phyloP scores from a whole-genome alignment of 2,113 vertebrate genomes.

The Connochaetes taurinus region DNA sequence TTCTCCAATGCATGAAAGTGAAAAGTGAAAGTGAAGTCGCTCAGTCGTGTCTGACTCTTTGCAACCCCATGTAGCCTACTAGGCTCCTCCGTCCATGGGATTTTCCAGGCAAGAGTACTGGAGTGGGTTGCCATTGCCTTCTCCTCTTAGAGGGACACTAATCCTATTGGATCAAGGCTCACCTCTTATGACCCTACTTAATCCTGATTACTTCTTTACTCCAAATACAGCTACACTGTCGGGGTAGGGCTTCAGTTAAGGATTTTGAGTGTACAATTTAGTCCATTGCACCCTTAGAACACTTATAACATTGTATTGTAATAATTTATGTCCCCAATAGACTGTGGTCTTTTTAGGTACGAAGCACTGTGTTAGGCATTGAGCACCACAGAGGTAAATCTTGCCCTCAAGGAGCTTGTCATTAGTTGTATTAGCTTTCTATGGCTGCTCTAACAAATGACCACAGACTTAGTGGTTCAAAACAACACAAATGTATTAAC shows the following conservation, averaged over 20 bases:
- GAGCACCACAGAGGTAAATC: background rate
- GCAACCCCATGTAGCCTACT: too few species aligned
- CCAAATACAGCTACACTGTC: background rate
- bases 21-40: too few species aligned
- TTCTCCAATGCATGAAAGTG: too few species aligned
- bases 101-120: too few species aligned
- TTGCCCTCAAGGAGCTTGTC: background rate
- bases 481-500: background rate
- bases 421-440: background rate
- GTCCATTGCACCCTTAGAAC: background rate
- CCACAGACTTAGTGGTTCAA: background rate
- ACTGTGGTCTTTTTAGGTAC: background rate
- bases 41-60: too few species aligned
- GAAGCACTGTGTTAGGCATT: background rate
- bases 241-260: background rate
- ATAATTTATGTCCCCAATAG: background rate
- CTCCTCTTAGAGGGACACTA: background rate
- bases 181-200: background rate
- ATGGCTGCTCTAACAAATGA: background rate
- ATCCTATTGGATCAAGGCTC: background rate
- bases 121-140: background rate
- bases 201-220: background rate
- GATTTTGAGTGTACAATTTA: background rate
- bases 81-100: too few species aligned
- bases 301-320: background rate